Conservation (phyloP, 2,797 vertebrate species). For the Jordanella pulchra region DNA sequence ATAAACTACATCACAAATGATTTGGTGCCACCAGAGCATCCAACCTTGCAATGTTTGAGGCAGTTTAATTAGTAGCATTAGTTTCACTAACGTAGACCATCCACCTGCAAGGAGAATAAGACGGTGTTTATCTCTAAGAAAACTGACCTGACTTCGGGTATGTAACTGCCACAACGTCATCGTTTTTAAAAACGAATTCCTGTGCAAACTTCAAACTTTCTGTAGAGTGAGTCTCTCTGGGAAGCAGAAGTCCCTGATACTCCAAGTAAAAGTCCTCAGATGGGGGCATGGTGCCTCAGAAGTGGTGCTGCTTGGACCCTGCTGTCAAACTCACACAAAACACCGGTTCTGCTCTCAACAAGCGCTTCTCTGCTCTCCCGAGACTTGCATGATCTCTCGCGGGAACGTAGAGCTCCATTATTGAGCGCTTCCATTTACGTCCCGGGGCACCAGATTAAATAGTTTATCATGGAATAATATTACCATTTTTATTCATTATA, state of each 20-base stretch:
- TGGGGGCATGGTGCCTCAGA: not conserved
- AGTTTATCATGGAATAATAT: too few species aligned
- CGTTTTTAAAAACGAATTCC: slow-evolving; percentile 57
- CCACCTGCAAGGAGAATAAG: not conserved
- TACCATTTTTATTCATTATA: too few species aligned
- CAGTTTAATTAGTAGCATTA: too few species aligned
- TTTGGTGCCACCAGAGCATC: too few species aligned
- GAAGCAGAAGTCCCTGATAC: slow-evolving; percentile 17
- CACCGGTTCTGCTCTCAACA: too few species aligned
- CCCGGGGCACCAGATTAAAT: too few species aligned
- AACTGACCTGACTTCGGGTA: slow-evolving; percentile 68
- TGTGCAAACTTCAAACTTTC: slow-evolving; percentile 59
- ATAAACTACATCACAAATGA: too few species aligned
- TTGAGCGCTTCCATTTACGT: too few species aligned
- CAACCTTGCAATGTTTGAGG: too few species aligned
- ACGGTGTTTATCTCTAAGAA: not conserved
- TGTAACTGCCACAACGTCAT: slow-evolving; percentile 57
- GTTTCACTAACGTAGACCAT: not conserved
- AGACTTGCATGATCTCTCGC: not conserved
- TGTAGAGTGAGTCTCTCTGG: slow-evolving; percentile 46
- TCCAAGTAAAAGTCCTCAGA: not conserved
- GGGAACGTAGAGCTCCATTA: not conserved
- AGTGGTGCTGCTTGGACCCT: not conserved
- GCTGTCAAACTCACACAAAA: not conserved
- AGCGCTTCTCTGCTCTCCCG: not conserved